A percentile compares a stretch with the other conserved stretches of the same genome.
Conservation (phyloP, 2,888 invertebrate genomes). For the Melieria omissa region DNA sequence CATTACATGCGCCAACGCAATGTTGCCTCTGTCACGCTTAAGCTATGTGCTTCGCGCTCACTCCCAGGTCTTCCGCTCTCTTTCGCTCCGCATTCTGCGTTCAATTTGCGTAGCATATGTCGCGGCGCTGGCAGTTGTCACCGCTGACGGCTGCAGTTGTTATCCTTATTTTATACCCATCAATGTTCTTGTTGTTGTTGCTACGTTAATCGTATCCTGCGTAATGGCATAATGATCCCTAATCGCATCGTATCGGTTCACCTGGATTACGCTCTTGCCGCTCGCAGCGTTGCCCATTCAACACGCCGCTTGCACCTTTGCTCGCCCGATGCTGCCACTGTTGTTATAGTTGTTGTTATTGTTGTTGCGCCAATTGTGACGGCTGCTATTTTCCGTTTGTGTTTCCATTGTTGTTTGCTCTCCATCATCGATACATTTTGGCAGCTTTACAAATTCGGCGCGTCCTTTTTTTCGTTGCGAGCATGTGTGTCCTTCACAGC, state of each 20-base stretch:
- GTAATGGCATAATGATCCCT: slow-evolving; percentile 63
- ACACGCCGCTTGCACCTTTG: neutral
- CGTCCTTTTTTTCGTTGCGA: neutral
- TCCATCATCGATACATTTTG: slow-evolving; percentile 52
- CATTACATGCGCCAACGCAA: neutral
- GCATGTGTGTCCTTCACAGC: slow-evolving; percentile 15
- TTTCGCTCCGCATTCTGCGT: neutral
- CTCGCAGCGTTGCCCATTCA: neutral
- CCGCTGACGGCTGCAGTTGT: slow-evolving; percentile 14
- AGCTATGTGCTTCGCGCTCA: too few species aligned
- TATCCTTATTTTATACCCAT: neutral
- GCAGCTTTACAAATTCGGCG: slow-evolving; percentile 50
- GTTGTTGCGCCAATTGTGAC: slow-evolving; percentile 6
- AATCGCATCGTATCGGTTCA: slow-evolving; percentile 56
- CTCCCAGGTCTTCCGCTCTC: neutral
- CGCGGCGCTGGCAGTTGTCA: neutral
- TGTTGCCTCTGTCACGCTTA: too few species aligned
- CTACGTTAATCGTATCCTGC: slow-evolving; percentile 57
- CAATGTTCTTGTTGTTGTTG: slow-evolving; percentile 22
- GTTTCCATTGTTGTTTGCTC: slow-evolving; percentile 20
- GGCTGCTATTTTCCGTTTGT: slow-evolving; percentile 16
- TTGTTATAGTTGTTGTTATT: neutral
- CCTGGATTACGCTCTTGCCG: slow-evolving; percentile 37
- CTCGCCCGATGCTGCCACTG: slow-evolving; percentile 13
- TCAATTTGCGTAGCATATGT: neutral